Base-by-base conservation (phyloP, 2,888 invertebrate species). In the Cenopis cana region DNA sequence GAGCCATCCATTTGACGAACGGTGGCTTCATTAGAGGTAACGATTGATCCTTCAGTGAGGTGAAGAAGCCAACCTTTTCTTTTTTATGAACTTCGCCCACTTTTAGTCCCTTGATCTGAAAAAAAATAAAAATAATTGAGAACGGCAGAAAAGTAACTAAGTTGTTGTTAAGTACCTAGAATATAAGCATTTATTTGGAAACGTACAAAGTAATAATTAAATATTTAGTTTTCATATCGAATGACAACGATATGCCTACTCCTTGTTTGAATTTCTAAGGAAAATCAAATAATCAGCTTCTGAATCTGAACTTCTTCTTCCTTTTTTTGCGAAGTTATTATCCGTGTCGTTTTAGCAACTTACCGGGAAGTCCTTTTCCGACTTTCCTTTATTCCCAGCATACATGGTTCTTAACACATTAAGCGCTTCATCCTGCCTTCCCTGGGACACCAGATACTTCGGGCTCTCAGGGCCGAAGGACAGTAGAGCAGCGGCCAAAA, bases 381-480 rank as follows among this genome's bases (percentile, higher is more conserved):
- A 79, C 76, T 87, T 91, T 12, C 82, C 76, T 69, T 87, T 90
- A 75, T 94, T 94, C 12, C 79, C 82, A 1, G 93, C 89, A 78
- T 94, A 97, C 74, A 97, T 95, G 3, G 81, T 82, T 68, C 92
- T 91, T 46, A 97, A 82, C 36, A 96, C 94, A 52, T 87, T 75
- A n/a, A 97, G 80, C 0, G 97, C 95, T 75, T 95, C 94, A 0
- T 95, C 94, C 3, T 93, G 85, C 76, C 91, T 92, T 0, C 96
- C 95, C 77, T 95, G 95, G 0, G 95, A 94, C 12, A 96, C 88
- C 36, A 96, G 90, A 83, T 95, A 98, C 82, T 97, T 97, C 0
- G 98, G 97, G 78, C 97, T 97, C 84, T 98, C 97, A 0, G 97
- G 97, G 2, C 91, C 91, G 1, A 93, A 88, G 0, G 94, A 84